Percentiles rank a stretch among this genome's conserved stretches.
These are phyloP conservation scores for Lycaena phlaeas DNA, from an alignment of 2,888 invertebrate species.

Conservation along the genomic window DNA sequence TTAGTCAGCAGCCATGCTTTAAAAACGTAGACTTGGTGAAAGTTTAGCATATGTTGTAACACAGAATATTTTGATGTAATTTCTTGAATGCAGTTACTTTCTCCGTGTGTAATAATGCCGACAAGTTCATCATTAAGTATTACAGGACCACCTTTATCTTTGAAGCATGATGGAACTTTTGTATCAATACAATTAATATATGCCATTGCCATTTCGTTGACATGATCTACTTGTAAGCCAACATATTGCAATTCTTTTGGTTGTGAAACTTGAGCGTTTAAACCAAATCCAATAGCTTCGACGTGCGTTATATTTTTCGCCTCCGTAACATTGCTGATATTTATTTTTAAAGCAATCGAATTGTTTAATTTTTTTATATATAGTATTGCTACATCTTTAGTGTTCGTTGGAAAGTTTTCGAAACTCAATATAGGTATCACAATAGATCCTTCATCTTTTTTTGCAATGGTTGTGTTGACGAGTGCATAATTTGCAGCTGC, in stretches of 20 bases:
- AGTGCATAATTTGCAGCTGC: conserved; percentile 41
- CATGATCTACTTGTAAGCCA: conserved; percentile 37
- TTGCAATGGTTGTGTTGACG: conserved; percentile 43
- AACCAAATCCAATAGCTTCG: conserved; percentile 50
- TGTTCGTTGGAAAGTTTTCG: conserved; percentile 47
- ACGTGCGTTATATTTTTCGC: conserved; percentile 33
- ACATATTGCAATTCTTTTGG: conserved; percentile 43
- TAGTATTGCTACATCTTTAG: conserved; percentile 49
- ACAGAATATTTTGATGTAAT: conserved; percentile 42
- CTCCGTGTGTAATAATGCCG: conserved; percentile 45
- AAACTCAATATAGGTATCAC: conserved; percentile 41
- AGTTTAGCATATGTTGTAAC: conserved; percentile 42
- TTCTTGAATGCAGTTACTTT: conserved; percentile 44
- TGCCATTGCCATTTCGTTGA: conserved; percentile 23
- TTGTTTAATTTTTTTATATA: conserved; percentile 50
- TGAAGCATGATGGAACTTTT: conserved; percentile 51
- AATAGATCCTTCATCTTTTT: conserved; percentile 34
- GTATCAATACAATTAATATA: conserved; percentile 58
- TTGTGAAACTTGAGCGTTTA: conserved; percentile 46
- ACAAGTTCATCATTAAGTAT: conserved; percentile 46
- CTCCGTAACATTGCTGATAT: conserved; percentile 41
- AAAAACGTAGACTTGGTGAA: conserved; percentile 46
- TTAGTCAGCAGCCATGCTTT: conserved; percentile 57
- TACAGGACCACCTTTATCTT: conserved; percentile 51
- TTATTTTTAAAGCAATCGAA: conserved; percentile 39